These are phyloP conservation scores for Gnathonemus longibarbis DNA, from an alignment of 2,113 vertebrate genomes.

Conservation along the genomic window DNA sequence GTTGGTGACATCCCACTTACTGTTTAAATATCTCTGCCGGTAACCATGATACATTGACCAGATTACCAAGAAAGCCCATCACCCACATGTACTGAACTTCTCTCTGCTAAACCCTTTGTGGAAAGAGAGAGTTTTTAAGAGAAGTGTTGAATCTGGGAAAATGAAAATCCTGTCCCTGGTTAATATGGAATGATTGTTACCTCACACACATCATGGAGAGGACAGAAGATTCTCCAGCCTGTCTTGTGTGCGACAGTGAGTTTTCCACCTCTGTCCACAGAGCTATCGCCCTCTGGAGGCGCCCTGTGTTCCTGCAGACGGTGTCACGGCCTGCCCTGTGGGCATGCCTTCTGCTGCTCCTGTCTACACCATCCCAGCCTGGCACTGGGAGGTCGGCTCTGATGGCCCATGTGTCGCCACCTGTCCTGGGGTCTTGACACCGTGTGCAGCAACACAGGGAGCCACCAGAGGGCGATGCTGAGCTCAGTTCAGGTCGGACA, in stretches of 20 bases:
- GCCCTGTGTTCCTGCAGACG: not conserved
- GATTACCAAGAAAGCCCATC: not conserved
- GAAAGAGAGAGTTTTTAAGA: not conserved
- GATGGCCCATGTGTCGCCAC: not conserved
- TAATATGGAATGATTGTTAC: not conserved
- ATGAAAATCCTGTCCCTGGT: not conserved
- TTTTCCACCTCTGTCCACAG: not conserved
- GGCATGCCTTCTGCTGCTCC: conserved; percentile 14
- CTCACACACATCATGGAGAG: not conserved
- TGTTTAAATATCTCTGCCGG: not conserved
- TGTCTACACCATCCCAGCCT: conserved; percentile 22
- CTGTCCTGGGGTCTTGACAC: not conserved
- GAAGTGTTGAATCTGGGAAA: not conserved
- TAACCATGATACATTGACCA: not conserved
- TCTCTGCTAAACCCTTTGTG: not conserved
- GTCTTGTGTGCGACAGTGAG: conserved; percentile 8
- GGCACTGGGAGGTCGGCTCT: not conserved
- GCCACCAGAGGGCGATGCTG: not conserved
- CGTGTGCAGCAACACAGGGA: not conserved
- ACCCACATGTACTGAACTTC: not conserved
- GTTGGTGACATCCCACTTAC: not conserved
- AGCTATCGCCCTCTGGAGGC: not conserved
- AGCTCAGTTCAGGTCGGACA: not conserved
- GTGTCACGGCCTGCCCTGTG: conserved; percentile 7
- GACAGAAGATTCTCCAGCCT: not conserved